phyloP scores from a whole-genome alignment of 1,140 invertebrate species.

The Helicorthomorpha holstii region DNA sequence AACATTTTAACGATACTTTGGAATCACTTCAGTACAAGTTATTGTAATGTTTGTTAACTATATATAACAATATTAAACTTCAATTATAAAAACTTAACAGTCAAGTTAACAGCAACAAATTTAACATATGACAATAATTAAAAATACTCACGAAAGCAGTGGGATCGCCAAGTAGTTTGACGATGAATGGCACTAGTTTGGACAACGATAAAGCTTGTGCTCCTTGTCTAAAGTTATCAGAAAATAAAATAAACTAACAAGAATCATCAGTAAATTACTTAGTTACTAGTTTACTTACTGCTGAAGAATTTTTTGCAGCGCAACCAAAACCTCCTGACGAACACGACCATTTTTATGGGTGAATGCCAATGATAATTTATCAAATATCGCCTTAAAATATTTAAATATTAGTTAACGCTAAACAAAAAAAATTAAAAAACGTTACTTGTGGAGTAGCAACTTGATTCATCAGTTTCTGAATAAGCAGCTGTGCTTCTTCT shows the following conservation, averaged over 20 bases:
- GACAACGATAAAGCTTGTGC: constrained; percentile 59
- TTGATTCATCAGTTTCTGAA: constrained; percentile 60
- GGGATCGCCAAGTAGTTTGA: constrained; percentile 75
- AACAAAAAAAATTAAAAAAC: background rate
- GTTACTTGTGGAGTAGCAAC: constrained; percentile 53
- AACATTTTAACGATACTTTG: too few species aligned
- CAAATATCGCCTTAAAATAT: constrained; percentile 42
- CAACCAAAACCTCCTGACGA: constrained; percentile 58
- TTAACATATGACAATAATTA: background rate
- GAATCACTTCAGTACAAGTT: too few species aligned
- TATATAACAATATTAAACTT: too few species aligned
- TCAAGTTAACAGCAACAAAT: too few species aligned
- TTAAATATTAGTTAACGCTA: constrained; percentile 7
- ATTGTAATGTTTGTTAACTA: too few species aligned
- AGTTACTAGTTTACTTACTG: constrained; percentile 37
- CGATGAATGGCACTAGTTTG: constrained; percentile 61
- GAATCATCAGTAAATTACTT: constrained; percentile 3
- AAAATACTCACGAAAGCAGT: constrained; percentile 44
- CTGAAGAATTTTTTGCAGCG: constrained; percentile 60
- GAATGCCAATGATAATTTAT: constrained; percentile 53
- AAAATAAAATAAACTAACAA: constrained; percentile 8
- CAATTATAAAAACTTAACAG: too few species aligned
- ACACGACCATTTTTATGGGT: constrained; percentile 73
- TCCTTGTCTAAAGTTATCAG: constrained; percentile 47
- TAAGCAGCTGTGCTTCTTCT: constrained; percentile 57